A percentile compares a stretch with the other conserved stretches of the same genome.
These are phyloP conservation scores for Diorhabda elongata DNA, from an alignment of 1,140 invertebrate genomes.

Conservation along the genomic window DNA sequence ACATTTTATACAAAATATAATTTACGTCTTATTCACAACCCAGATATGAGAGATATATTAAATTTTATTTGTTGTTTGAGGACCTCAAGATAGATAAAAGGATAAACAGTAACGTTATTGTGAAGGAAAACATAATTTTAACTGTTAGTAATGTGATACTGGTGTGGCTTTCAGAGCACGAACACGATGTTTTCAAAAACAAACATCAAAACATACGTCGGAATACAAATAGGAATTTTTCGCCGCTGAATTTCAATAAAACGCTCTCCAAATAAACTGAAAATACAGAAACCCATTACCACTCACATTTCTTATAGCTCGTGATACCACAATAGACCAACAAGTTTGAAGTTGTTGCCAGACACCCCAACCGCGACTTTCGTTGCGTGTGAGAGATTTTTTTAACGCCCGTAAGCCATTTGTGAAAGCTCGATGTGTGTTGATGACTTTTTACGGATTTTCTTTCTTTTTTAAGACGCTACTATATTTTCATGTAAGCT, in stretches of 20 bases:
- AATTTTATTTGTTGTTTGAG: too few relatives aligned
- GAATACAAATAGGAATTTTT: conserved; percentile 2
- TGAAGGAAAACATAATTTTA: too few relatives aligned
- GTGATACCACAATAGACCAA: background rate
- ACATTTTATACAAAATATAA: too few relatives aligned
- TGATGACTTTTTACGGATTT: background rate
- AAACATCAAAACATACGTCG: background rate
- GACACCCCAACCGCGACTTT: background rate
- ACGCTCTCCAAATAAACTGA: background rate
- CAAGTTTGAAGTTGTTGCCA: background rate
- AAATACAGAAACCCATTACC: background rate
- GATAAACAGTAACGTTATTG: too few relatives aligned
- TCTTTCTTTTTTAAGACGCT: background rate
- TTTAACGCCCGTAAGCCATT: background rate
- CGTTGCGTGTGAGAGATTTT: background rate
- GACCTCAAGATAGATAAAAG: too few relatives aligned
- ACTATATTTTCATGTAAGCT: background rate
- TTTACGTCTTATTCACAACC: too few relatives aligned
- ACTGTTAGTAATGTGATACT: too few relatives aligned
- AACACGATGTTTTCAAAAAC: too few relatives aligned
- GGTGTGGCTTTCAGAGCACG: too few relatives aligned
- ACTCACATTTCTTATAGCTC: background rate
- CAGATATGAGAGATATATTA: too few relatives aligned
- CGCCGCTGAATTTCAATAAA: background rate
- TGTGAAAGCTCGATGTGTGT: background rate